Evolutionary conservation across 1,140 invertebrate genomes (phyloP), one percentile per base, ranked within the genome.

Genomic region (Ceratina calcarata): DNA sequence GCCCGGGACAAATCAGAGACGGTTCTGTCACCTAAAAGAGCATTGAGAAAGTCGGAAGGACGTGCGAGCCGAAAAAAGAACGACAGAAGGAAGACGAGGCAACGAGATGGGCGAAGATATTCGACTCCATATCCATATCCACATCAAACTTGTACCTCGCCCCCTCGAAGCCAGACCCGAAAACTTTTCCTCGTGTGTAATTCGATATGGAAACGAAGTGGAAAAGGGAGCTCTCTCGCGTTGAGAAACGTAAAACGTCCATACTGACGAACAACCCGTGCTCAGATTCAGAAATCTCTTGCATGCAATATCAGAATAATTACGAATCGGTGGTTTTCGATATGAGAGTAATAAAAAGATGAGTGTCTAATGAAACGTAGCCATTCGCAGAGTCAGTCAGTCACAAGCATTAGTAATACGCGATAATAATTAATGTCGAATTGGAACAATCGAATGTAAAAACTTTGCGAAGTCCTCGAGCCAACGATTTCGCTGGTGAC

Each of bases 141-240:
- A 82, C 84, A 87, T 89, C 88, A 87, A 89, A 90, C 89, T 90
- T 87, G 81, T 89, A 82, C 88, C 81, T 81, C 84, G 72, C 68
- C 81, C 82, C 87, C 60, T 81, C 58, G 77, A 85, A 87, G 69
- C 67, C 85, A 86, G 82, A 84, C 15, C 87, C 80, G 74, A 65
- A 88, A 89, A 90, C 86, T 90, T 90, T 90, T 82, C 81, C 83
- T 83, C 88, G 81, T 88, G 85, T 89, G 88, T 87, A 89, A 90
- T 89, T 89, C 87, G 84, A 87, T 89, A 89, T 83, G 86, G 85
- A 86, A 90, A 87, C 82, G 86, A 88, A 81, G 78, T 72, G 74
- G 84, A 83, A 81, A 83, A 87, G 83, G 87, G 80, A 85, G 78
- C 71, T 82, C 37, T 45, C 37, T 45, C 53, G 74, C 49, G 79